Evolutionary conservation across 2,888 invertebrate genomes (phyloP).

Genomic region (Brachylomia viminalis): DNA sequence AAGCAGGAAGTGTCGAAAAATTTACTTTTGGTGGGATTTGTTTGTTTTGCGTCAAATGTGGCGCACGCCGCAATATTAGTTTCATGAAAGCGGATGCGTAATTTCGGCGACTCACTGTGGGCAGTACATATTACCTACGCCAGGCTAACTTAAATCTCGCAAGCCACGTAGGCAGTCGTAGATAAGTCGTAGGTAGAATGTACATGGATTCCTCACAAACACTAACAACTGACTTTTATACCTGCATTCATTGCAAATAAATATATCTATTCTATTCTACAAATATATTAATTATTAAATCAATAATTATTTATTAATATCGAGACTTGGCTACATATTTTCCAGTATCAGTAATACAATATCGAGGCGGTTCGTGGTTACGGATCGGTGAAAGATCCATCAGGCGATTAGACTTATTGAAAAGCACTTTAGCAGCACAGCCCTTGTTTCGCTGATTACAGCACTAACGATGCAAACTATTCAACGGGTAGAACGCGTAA

Average conservation of each 20-base stretch:
- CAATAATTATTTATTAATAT: too few species aligned
- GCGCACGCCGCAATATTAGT: not conserved
- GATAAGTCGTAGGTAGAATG: too few species aligned
- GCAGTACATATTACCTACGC: not conserved
- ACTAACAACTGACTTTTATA: not conserved
- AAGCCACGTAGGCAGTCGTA: too few species aligned
- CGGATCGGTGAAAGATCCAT: not conserved
- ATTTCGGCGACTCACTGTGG: not conserved
- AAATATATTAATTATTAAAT: not conserved
- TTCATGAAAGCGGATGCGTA: not conserved
- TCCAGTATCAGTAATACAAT: constrained; percentile 13
- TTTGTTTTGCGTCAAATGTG: not conserved
- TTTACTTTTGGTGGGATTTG: too few species aligned
- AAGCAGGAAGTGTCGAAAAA: too few species aligned
- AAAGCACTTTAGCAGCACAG: constrained; percentile 10
- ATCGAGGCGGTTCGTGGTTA: constrained; percentile 34
- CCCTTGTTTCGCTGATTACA: constrained; percentile 12
- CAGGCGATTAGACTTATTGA: not conserved
- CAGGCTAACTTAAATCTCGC: not conserved
- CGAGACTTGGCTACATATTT: constrained; percentile 16
- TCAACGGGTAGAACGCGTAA: constrained; percentile 1
- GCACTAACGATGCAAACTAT: not conserved
- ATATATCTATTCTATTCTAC: not conserved
- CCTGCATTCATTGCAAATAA: not conserved
- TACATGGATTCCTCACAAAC: not conserved